phyloP scores from a whole-genome alignment of 2,888 invertebrate genomes.

The Scaptomyza reducta region DNA sequence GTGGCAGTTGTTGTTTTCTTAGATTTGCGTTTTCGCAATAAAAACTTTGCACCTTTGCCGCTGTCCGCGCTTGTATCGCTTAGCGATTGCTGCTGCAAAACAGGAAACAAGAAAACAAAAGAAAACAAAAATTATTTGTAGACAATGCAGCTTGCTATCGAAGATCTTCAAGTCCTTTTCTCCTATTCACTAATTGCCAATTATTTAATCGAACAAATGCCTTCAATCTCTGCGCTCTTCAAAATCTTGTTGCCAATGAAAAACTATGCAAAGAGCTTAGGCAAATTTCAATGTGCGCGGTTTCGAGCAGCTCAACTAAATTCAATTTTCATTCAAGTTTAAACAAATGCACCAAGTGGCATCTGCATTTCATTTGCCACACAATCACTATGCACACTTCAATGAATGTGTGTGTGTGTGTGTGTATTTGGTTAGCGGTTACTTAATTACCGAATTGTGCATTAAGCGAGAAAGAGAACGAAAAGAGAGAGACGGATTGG shows the following conservation, averaged over 20 bases:
- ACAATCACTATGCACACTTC: too few species aligned
- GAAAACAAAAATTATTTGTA: background rate
- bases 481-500: background rate
- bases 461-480: background rate
- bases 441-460: constrained; percentile 33
- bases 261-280: too few species aligned
- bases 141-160: too few species aligned
- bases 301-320: too few species aligned
- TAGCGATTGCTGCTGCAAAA: constrained; percentile 65
- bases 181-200: too few species aligned
- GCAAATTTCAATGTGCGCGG: too few species aligned
- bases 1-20: constrained; percentile 59
- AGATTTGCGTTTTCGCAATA: constrained; percentile 80
- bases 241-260: too few species aligned
- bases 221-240: too few species aligned
- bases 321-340: too few species aligned
- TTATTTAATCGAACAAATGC: too few species aligned
- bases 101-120: constrained; percentile 7
- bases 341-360: background rate
- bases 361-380: background rate
- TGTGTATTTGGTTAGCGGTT: constrained; percentile 4
- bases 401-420: too few species aligned
- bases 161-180: background rate
- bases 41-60: constrained; percentile 79
- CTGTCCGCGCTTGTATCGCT: constrained; percentile 83